Evolutionary conservation across 2,888 invertebrate species (phyloP), one percentile per base, ranked within the genome.

Genomic region (Oxyteleia sp.): DNA sequence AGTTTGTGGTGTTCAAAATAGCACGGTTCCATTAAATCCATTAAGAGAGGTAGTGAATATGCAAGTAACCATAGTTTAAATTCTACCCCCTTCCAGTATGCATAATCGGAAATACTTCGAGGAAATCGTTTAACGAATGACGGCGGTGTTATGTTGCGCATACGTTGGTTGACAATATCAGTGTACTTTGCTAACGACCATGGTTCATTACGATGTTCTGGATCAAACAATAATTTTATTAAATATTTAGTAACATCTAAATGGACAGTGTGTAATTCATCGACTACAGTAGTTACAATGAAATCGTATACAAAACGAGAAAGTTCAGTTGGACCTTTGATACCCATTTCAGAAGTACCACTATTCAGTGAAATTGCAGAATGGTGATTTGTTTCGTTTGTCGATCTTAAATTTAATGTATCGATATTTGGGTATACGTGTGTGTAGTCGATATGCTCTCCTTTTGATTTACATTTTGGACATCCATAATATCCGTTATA

Each of bases 51-150:
- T 41, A 86, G 11, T 10, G 85, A 86, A 66, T 86, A 88, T 7
- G 74, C 53, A 4, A 85, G 61, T 7, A 86, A 26, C 69, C 75
- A 86, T 8, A 38, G 10, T 83, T 85, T 86, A 0, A 86, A 49
- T 41, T 87, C 88, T 0, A 55, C 64, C 0, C 84, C 84, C 68
- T 88, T 87, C 86, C 85, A 88, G 55, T 85, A 72, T 1, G 29
- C 47, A 13, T 66, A 53, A 55, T 87, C 84, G 5, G 41, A 43
- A 10, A 88, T 68, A 3, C 41, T 55, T 32, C 84, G 49, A 0
- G 82, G 82, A 16, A 78, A 11, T 76, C 87, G 35, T 35, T 66
- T 61, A 38, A 86, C 53, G 68, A 68, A 82, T 2, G 69, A 74
- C 5, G 87, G 84, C 8, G 88, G 86, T 16, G 38, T 43, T n/a